Conservation (phyloP, 2,113 vertebrate species). For the Ammodytes marinus region DNA sequence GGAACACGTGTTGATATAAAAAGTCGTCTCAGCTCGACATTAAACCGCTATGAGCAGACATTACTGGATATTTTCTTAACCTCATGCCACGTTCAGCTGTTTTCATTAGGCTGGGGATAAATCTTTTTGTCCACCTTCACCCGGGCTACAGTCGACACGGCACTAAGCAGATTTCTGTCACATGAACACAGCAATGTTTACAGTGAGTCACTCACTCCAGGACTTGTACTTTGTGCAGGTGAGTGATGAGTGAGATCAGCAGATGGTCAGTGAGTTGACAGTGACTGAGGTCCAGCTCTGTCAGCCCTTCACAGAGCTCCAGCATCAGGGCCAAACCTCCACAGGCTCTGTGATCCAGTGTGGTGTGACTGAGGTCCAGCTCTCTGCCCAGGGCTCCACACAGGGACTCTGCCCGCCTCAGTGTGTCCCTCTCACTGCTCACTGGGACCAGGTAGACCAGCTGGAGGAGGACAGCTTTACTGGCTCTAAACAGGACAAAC, state of each 20-base stretch:
- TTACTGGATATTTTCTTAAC: not conserved
- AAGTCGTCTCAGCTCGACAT: no score
- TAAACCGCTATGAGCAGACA: not conserved
- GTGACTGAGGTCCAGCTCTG: slow-evolving; percentile 60
- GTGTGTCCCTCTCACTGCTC: slow-evolving; percentile 11
- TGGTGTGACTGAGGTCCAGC: slow-evolving; percentile 55
- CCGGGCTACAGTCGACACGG: not conserved
- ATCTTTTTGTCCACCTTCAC: no score
- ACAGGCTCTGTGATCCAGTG: slow-evolving; percentile 38
- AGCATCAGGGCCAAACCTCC: slow-evolving; percentile 39
- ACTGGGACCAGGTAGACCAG: slow-evolving; percentile 43
- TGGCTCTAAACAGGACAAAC: slow-evolving; percentile 28
- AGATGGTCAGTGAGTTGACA: slow-evolving; percentile 52
- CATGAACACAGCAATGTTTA: not conserved
- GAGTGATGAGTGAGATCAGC: slow-evolving; percentile 24
- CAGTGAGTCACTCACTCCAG: slow-evolving; percentile 48
- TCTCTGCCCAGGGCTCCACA: slow-evolving; percentile 33
- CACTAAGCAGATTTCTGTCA: not conserved
- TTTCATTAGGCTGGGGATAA: no score
- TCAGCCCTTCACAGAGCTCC: slow-evolving; percentile 36
- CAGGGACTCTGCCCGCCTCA: slow-evolving; percentile 29
- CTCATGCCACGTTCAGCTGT: no score
- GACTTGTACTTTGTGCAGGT: slow-evolving; percentile 50
- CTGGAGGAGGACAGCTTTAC: slow-evolving; percentile 47
- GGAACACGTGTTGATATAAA: no score